These are phyloP conservation scores for Cyprinodon brontotheroides DNA, from an alignment of 2,113 vertebrate genomes.

Conservation along the genomic window DNA sequence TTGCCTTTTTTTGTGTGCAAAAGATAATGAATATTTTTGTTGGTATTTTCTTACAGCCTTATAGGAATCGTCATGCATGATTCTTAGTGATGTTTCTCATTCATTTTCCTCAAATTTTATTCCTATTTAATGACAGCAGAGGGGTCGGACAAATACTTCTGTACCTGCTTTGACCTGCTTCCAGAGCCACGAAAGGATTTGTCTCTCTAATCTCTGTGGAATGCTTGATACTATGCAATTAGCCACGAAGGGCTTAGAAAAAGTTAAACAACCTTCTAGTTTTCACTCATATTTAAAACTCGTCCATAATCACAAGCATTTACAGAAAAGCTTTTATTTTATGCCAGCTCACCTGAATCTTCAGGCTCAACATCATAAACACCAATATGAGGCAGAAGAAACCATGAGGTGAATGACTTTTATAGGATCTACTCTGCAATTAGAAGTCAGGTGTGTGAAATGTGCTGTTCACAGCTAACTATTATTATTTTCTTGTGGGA, in stretches of 20 bases:
- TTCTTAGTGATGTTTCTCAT: not conserved
- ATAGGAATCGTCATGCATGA: not conserved
- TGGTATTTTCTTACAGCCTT: too few relatives aligned
- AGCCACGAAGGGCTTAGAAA: not conserved
- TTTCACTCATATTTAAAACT: not conserved
- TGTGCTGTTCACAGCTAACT: too few relatives aligned
- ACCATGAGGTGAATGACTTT: not conserved
- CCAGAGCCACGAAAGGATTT: not conserved
- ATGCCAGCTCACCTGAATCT: slow-evolving; percentile 3
- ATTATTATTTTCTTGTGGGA: too few relatives aligned
- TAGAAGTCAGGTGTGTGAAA: not conserved
- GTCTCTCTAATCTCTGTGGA: slow-evolving; percentile 1
- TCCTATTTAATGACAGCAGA: not conserved
- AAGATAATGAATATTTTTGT: too few relatives aligned
- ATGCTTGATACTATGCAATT: not conserved
- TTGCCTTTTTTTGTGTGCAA: too few relatives aligned
- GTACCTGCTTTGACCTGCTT: not conserved
- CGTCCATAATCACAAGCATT: not conserved
- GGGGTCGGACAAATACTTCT: not conserved
- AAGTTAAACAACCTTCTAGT: not conserved
- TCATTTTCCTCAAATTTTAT: not conserved
- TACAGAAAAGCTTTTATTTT: slow-evolving; percentile 1
- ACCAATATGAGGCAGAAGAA: slow-evolving; percentile 35
- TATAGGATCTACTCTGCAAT: not conserved
- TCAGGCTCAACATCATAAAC: slow-evolving; percentile 4